Conservation (phyloP, 1,140 invertebrate genomes). For the Hydropsyche tenuis region DNA sequence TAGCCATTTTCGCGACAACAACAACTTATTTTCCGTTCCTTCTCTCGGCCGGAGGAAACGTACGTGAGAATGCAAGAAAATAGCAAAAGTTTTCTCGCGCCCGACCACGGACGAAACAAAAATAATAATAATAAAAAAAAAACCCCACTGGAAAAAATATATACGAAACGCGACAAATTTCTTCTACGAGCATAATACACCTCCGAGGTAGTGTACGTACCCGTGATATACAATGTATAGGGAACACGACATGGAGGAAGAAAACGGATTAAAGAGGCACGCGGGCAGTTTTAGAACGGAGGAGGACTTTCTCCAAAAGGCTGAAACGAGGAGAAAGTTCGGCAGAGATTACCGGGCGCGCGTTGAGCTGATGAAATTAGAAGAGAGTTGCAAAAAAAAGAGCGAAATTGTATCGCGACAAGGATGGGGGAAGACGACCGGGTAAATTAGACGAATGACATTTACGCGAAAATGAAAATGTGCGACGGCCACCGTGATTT, state of each 20-base stretch:
- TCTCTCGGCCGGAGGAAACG: background rate
- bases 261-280: conserved; percentile 6
- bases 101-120: background rate
- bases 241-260: background rate
- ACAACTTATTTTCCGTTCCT: background rate
- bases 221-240: too few species aligned
- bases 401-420: background rate
- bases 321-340: too few species aligned
- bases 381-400: background rate
- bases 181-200: too few species aligned
- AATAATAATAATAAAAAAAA: conserved; percentile 8
- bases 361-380: conserved; percentile 9
- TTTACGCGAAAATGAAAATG: too few species aligned
- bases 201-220: too few species aligned
- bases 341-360: background rate
- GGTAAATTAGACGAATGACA: too few species aligned
- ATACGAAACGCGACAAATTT: background rate
- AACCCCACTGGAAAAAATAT: background rate
- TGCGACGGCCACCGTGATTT: too few species aligned
- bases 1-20: background rate
- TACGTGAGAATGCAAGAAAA: conserved; percentile 7
- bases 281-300: conserved; percentile 6
- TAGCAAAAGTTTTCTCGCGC: conserved; percentile 4
- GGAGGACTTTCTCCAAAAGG: too few species aligned
- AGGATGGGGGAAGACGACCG: too few species aligned